A percentile compares a stretch with the other conserved stretches of the same genome.
Conservation (phyloP, 2,888 invertebrate species). For the Pherbina coryleti region DNA sequence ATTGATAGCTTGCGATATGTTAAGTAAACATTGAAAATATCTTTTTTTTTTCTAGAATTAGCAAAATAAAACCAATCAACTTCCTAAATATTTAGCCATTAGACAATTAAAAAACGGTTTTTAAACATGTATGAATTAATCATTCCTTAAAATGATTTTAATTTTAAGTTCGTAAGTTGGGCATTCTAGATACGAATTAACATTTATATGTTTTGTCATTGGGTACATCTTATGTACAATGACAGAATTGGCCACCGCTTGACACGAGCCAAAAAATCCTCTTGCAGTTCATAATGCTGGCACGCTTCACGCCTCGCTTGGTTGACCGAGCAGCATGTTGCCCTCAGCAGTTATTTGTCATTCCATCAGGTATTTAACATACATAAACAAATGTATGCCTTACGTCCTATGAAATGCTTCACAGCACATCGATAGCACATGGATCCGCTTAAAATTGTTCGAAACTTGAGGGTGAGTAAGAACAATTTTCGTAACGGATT, state of each 20-base stretch:
- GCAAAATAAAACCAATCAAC: too few relatives aligned
- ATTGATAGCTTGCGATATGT: too few relatives aligned
- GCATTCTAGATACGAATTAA: too few relatives aligned
- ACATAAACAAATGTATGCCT: conserved; percentile 18
- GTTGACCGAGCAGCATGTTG: conserved; percentile 18
- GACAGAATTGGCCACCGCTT: background rate
- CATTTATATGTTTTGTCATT: too few relatives aligned
- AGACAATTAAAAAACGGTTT: too few relatives aligned
- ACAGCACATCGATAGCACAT: background rate
- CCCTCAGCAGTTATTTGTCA: conserved; percentile 20
- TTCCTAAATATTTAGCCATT: too few relatives aligned
- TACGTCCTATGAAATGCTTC: conserved; percentile 17
- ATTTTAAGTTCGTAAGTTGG: too few relatives aligned
- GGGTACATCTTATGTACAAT: background rate
- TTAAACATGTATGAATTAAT: too few relatives aligned
- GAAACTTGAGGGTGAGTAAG: conserved; percentile 12
- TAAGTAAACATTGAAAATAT: too few relatives aligned
- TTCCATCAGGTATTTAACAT: conserved; percentile 13
- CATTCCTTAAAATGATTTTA: too few relatives aligned
- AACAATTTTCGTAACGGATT: conserved; percentile 59
- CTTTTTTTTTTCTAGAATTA: too few relatives aligned
- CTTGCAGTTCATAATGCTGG: conserved; percentile 16
- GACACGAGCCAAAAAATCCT: conserved; percentile 24
- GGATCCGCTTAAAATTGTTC: background rate
- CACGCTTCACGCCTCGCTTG: conserved; percentile 34